Evolutionary conservation across 2,113 vertebrate genomes (phyloP).

Genomic region (Centropus unirufus): DNA sequence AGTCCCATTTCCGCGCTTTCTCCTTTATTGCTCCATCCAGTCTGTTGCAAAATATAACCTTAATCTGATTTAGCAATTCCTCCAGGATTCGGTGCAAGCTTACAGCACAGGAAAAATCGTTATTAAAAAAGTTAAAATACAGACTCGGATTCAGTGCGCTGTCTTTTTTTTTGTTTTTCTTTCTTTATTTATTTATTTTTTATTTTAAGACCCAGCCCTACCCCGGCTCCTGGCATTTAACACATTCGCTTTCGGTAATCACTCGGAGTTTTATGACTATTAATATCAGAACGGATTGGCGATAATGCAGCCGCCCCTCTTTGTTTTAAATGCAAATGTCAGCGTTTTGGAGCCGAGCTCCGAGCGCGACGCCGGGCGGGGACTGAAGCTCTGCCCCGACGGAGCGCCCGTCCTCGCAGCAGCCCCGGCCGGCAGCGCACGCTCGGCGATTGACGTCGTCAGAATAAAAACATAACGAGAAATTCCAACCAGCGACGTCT

Average conservation of each 20-base stretch:
- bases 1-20: constrained; percentile 96
- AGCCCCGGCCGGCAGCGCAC: no score
- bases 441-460: neutral
- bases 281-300: constrained; percentile 44
- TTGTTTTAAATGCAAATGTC: constrained; percentile 5
- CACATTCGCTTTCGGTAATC: constrained; percentile 56
- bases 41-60: constrained; percentile 98
- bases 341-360: neutral
- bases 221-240: constrained; percentile 57
- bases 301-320: neutral
- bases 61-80: constrained; percentile 99
- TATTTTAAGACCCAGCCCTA: neutral
- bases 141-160: constrained; percentile 83
- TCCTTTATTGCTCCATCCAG: constrained; percentile 98
- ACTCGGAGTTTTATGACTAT: constrained; percentile 55
- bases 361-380: neutral
- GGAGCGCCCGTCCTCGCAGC: neutral
- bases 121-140: constrained; percentile 98
- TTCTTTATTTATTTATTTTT: neutral
- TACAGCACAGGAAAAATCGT: constrained; percentile 90
- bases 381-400: neutral
- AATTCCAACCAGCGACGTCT: neutral
- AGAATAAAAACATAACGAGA: neutral
- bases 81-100: constrained; percentile 93
- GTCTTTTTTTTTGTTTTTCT: constrained; percentile 24